phyloP scores from a whole-genome alignment of 64 coral and sea anemone genomes.

The Dendronephthya gigantea region DNA sequence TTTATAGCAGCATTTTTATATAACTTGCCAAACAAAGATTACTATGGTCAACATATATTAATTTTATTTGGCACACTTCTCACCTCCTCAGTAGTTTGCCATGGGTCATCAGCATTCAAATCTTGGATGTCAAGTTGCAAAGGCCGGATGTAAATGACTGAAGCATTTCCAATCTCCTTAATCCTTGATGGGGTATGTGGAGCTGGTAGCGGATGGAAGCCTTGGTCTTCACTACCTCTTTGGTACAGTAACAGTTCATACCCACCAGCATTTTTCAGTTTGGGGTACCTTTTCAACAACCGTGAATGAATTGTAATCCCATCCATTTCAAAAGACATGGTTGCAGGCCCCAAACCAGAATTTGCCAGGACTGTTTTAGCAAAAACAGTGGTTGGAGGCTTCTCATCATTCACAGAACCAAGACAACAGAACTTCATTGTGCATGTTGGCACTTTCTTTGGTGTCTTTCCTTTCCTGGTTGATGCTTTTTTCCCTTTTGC shows the following conservation, averaged over 20 bases:
- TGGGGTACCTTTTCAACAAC: slow-evolving; percentile 45
- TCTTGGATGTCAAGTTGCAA: slow-evolving; percentile 32
- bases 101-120: no score
- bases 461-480: slow-evolving; percentile 33
- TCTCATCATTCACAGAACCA: slow-evolving; percentile 41
- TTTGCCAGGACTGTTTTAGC: slow-evolving; percentile 47
- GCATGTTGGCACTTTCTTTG: slow-evolving; percentile 51
- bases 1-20: no score
- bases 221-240: slow-evolving; percentile 50
- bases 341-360: slow-evolving; percentile 46
- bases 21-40: not conserved
- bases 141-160: slow-evolving; percentile 53
- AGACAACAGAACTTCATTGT: slow-evolving; percentile 47
- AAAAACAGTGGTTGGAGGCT: slow-evolving; percentile 40
- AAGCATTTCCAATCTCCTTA: slow-evolving; percentile 54
- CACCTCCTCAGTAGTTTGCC: no score
- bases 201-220: slow-evolving; percentile 37
- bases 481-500: slow-evolving; percentile 29
- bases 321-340: slow-evolving; percentile 41
- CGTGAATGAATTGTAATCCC: slow-evolving; percentile 41
- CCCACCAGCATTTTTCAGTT: slow-evolving; percentile 35
- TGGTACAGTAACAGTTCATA: slow-evolving; percentile 59
- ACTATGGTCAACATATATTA: not conserved
- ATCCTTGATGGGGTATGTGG: slow-evolving; percentile 51
- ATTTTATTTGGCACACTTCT: not conserved